These are phyloP conservation scores for Sclerurus mexicanus DNA, from an alignment of 2,113 vertebrate genomes.

Conservation along the genomic window DNA sequence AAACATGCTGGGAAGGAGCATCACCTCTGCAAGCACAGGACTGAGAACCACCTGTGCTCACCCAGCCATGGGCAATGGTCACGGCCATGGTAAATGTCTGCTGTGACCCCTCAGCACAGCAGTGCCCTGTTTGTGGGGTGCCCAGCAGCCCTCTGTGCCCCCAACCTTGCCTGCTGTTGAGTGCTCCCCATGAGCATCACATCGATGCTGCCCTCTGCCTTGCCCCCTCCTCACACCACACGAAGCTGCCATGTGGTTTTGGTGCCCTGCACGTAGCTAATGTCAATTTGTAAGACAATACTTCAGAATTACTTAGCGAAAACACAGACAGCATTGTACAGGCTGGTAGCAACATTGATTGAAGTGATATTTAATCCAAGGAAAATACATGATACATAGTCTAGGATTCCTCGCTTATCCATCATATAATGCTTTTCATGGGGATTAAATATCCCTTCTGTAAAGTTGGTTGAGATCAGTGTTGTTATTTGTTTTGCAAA, in stretches of 20 bases:
- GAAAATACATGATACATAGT: constrained; percentile 30
- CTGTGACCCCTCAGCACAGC: neutral
- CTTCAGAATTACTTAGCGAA: neutral
- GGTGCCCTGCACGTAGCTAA: neutral
- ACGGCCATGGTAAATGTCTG: fast-evolving
- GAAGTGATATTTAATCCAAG: constrained; percentile 62
- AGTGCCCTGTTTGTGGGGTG: neutral
- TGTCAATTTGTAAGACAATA: constrained; percentile 45
- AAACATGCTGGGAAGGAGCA: neutral
- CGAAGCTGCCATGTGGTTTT: neutral
- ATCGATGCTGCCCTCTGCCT: fast-evolving
- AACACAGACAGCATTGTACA: neutral
- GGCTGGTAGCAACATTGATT: constrained; percentile 40
- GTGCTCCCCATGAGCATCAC: fast-evolving
- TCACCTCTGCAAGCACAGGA: fast-evolving
- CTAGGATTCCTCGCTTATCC: constrained; percentile 36
- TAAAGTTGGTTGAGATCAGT: constrained; percentile 40
- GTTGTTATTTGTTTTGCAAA: constrained; percentile 58
- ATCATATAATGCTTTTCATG: constrained; percentile 43
- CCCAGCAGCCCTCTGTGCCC: neutral
- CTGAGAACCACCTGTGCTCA: neutral
- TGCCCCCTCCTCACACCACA: neutral
- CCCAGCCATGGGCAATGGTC: fast-evolving
- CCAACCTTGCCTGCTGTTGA: fast-evolving
- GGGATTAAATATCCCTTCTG: constrained; percentile 58